Percentiles rank a stretch among this genome's conserved stretches.
phyloP scores from a whole-genome alignment of 2,888 invertebrate species.

The Pollenia amentaria region DNA sequence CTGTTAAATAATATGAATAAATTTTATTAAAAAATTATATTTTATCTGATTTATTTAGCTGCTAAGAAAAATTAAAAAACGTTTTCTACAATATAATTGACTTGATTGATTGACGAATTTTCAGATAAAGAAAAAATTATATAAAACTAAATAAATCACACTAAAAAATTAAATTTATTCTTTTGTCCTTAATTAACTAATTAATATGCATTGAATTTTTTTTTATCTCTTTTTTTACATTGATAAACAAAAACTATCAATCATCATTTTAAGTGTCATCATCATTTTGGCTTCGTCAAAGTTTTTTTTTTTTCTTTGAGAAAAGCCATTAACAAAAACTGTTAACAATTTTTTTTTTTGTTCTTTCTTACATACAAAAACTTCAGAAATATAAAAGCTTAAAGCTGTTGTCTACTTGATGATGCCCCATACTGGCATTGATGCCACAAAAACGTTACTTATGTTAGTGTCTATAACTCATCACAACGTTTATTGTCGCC shows the following conservation, averaged over 20 bases:
- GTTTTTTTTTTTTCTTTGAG: not conserved
- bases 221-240: constrained; percentile 25
- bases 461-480: constrained; percentile 63
- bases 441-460: constrained; percentile 13
- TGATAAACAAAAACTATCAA: constrained; percentile 57
- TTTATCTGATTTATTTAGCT: too few relatives aligned
- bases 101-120: too few relatives aligned
- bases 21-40: too few relatives aligned
- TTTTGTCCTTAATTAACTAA: constrained; percentile 50
- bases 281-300: constrained; percentile 18
- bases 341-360: constrained; percentile 9
- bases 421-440: not conserved
- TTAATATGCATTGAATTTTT: constrained; percentile 71
- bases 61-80: too few relatives aligned
- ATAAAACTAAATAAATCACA: too few relatives aligned
- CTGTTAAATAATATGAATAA: too few relatives aligned
- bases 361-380: not conserved
- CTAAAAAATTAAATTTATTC: not conserved
- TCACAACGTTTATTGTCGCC: constrained; percentile 66
- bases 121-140: too few relatives aligned
- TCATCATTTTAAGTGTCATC: constrained; percentile 60
- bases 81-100: too few relatives aligned
- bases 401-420: constrained; percentile 30
- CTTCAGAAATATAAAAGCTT: constrained; percentile 7
- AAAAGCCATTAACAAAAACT: constrained; percentile 57